Evolutionary conservation across 2,888 invertebrate genomes (phyloP).

Genomic region (Lottia gigantea): DNA sequence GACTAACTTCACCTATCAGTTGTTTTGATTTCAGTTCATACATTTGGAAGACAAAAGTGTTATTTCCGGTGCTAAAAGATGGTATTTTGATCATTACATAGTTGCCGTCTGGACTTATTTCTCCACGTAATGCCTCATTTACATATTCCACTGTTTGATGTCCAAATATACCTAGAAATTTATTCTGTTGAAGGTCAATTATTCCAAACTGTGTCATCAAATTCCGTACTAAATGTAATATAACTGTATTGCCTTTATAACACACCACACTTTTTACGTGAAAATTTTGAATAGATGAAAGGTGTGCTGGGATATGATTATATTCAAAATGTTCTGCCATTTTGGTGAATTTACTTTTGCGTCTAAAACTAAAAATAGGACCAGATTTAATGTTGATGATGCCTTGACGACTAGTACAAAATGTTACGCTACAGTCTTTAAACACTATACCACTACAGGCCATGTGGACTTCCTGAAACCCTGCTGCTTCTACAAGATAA

Average conservation of each 20-base stretch:
- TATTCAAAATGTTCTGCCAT: conserved; percentile 69
- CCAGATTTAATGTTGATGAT: conserved; percentile 66
- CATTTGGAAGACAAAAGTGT: conserved; percentile 57
- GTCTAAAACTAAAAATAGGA: conserved; percentile 64
- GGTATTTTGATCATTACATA: conserved; percentile 64
- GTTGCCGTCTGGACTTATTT: conserved; percentile 64
- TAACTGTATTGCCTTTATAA: conserved; percentile 60
- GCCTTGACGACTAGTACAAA: conserved; percentile 66
- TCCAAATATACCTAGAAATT: conserved; percentile 66
- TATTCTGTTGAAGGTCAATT: conserved; percentile 63
- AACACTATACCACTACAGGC: conserved; percentile 62
- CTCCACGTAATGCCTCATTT: conserved; percentile 62
- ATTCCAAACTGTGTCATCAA: conserved; percentile 66
- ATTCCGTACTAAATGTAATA: conserved; percentile 64
- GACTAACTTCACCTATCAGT: conserved; percentile 51
- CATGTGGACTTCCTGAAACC: conserved; percentile 62
- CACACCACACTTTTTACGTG: conserved; percentile 66
- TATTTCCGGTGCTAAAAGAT: conserved; percentile 40
- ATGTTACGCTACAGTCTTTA: conserved; percentile 66
- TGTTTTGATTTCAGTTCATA: conserved; percentile 58
- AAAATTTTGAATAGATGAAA: conserved; percentile 67
- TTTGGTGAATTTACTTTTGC: conserved; percentile 66
- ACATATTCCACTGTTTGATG: conserved; percentile 63
- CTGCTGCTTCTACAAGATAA: conserved; percentile 61
- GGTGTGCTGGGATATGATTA: conserved; percentile 68